Evolutionary conservation across 2,113 vertebrate genomes (phyloP).

Genomic region (Acrocephalus kingi): DNA sequence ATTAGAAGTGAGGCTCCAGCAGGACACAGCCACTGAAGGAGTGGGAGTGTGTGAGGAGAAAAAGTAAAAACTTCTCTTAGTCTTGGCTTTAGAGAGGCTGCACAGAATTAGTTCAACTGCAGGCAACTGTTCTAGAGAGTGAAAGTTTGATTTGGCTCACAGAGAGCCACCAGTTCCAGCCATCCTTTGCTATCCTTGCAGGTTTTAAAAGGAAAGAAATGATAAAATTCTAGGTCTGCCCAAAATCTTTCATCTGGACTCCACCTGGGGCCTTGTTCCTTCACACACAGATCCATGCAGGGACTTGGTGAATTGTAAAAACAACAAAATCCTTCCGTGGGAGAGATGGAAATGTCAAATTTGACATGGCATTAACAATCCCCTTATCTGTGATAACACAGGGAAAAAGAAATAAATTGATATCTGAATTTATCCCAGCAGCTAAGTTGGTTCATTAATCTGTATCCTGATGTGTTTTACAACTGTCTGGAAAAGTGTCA

Average conservation of each 20-base stretch:
- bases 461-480: neutral
- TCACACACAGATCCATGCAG: neutral
- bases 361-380: neutral
- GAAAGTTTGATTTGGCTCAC: neutral
- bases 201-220: neutral
- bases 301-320: neutral
- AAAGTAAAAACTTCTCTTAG: neutral
- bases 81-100: neutral
- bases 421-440: neutral
- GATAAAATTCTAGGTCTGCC: neutral
- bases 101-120: neutral
- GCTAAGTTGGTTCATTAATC: neutral
- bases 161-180: neutral
- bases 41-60: neutral
- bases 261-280: neutral
- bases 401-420: neutral
- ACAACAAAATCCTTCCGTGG: neutral
- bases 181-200: neutral
- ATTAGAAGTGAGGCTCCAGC: accelerated
- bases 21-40: neutral
- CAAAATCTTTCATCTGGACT: neutral
- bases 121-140: neutral
- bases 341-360: neutral
- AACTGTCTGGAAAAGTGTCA: neutral
- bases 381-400: accelerated